Evolutionary conservation across 2,113 vertebrate species (phyloP).

Genomic region (Baryphthengus martii): DNA sequence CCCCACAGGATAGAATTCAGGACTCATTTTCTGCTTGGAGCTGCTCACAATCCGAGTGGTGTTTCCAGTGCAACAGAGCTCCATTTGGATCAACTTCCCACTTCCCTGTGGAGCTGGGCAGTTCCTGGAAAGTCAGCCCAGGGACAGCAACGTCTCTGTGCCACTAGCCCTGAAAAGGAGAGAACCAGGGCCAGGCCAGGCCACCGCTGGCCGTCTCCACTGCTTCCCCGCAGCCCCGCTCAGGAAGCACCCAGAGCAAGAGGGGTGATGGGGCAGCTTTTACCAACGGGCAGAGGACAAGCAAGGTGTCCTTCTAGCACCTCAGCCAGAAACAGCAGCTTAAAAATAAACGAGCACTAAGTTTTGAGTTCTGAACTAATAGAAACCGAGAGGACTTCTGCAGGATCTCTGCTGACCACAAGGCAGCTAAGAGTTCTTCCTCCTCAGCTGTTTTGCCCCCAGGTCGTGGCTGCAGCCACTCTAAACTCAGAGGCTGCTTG

Average conservation of each 20-base stretch:
- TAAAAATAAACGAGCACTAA: not conserved
- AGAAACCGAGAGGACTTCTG: conserved; percentile 46
- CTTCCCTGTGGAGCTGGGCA: accelerated
- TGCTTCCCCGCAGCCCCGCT: not conserved
- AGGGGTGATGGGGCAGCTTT: not conserved
- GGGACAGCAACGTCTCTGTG: not conserved
- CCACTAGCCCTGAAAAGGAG: accelerated
- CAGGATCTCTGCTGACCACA: conserved; percentile 18
- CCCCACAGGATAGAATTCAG: not conserved
- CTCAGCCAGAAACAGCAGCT: not conserved
- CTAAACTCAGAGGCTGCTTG: not conserved
- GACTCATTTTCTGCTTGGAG: not conserved
- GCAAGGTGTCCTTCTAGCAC: not conserved
- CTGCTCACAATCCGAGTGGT: not conserved
- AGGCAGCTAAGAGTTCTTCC: conserved; percentile 12
- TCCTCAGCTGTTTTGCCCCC: not conserved
- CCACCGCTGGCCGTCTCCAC: not conserved
- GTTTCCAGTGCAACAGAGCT: not conserved
- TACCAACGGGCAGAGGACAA: accelerated
- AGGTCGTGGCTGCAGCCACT: not conserved
- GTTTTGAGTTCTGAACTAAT: conserved; percentile 25
- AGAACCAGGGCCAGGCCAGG: not conserved
- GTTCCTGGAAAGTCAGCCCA: not conserved
- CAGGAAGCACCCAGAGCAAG: accelerated
- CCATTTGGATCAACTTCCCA: not conserved